Evolutionary conservation across 2,113 vertebrate species (phyloP).

Genomic region (Tiliqua scincoides): DNA sequence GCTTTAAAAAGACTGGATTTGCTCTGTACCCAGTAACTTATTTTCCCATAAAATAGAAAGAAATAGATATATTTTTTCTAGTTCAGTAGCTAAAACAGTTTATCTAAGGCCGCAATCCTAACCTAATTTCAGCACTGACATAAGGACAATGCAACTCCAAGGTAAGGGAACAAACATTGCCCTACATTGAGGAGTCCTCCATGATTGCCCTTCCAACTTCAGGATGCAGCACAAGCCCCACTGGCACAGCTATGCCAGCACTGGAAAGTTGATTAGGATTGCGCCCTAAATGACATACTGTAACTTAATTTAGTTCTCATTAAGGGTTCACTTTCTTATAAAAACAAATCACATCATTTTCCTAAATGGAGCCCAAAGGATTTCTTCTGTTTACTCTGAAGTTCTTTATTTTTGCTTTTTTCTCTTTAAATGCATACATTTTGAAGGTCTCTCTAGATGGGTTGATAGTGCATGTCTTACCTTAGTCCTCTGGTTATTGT

Average conservation of each 20-base stretch:
- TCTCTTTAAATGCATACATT: slow-evolving; percentile 1
- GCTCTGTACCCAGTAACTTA: neutral
- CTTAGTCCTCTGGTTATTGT: slow-evolving; percentile 17
- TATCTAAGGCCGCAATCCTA: too few species aligned
- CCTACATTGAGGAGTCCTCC: too few species aligned
- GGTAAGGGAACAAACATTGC: too few species aligned
- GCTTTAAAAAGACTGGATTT: slow-evolving; percentile 48
- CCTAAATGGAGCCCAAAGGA: neutral
- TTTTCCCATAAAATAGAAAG: slow-evolving; percentile 31
- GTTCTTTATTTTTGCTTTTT: neutral
- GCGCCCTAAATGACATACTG: slow-evolving; percentile 7
- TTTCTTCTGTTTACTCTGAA: slow-evolving; percentile 27
- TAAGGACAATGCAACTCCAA: too few species aligned
- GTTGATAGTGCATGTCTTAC: neutral
- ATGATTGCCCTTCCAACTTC: too few species aligned
- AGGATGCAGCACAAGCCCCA: too few species aligned
- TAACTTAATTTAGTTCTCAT: slow-evolving; percentile 41
- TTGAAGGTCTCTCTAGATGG: slow-evolving; percentile 20
- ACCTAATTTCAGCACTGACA: too few species aligned
- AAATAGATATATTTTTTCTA: slow-evolving; percentile 33
- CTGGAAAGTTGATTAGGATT: too few species aligned
- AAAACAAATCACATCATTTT: neutral
- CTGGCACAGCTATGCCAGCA: too few species aligned
- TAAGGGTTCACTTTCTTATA: slow-evolving; percentile 29
- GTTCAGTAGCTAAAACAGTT: slow-evolving; percentile 2